These are phyloP conservation scores for Campoletis sonorensis DNA, from an alignment of 1,140 invertebrate genomes.

Conservation along the genomic window DNA sequence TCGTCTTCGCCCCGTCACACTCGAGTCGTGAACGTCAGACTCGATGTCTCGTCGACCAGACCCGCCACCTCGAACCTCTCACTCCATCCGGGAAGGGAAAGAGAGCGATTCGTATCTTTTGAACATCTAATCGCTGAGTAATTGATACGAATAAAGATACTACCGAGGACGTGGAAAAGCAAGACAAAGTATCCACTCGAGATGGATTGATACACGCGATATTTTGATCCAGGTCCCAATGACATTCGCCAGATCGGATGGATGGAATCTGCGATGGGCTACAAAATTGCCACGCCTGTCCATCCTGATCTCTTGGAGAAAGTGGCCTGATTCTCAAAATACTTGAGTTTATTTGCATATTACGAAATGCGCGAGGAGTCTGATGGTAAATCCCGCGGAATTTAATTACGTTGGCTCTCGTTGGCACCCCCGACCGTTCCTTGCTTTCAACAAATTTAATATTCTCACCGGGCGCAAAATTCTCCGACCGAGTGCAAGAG, in stretches of 20 bases:
- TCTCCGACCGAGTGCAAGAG: conserved; percentile 32
- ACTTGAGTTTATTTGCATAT: conserved; percentile 22
- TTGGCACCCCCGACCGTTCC: neutral
- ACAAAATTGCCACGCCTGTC: neutral
- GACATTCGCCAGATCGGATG: too few species aligned
- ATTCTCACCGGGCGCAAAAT: conserved; percentile 55
- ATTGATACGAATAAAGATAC: conserved; percentile 77
- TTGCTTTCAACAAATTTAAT: conserved; percentile 72
- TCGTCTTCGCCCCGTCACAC: conserved; percentile 43
- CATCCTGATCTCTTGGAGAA: neutral
- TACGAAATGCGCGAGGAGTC: conserved; percentile 49
- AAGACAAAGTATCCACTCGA: neutral
- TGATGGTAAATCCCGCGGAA: conserved; percentile 56
- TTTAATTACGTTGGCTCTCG: conserved; percentile 65
- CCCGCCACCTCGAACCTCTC: conserved; percentile 15
- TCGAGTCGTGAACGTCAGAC: conserved; percentile 37
- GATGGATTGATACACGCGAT: neutral
- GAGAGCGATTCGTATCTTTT: conserved; percentile 68
- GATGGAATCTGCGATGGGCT: too few species aligned
- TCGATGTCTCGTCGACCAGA: neutral
- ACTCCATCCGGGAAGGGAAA: neutral
- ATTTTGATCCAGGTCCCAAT: neutral
- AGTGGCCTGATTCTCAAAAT: conserved; percentile 34
- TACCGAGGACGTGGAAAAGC: neutral
- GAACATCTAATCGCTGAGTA: conserved; percentile 77